phyloP scores from a whole-genome alignment of 2,888 invertebrate genomes.

The Halocaridina rubra region DNA sequence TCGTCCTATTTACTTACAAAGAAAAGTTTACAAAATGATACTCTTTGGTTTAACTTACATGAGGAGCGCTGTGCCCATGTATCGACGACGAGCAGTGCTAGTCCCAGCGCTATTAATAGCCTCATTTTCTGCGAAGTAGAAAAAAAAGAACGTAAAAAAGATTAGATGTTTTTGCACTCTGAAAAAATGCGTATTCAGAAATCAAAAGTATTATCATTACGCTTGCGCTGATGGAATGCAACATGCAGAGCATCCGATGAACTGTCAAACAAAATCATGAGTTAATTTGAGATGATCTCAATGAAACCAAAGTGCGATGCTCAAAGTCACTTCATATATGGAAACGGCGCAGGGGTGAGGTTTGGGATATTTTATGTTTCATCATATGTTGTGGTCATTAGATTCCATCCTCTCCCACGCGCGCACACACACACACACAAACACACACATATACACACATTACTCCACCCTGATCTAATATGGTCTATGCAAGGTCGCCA shows the following conservation, averaged over 20 bases:
- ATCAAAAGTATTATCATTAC: no score
- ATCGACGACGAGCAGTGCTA: neutral
- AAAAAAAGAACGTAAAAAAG: neutral
- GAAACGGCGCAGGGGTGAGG: neutral
- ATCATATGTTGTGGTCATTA: neutral
- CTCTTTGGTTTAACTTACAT: neutral
- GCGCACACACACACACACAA: no score
- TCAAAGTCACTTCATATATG: neutral
- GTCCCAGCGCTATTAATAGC: neutral
- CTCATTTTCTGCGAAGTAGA: neutral
- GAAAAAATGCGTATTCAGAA: no score
- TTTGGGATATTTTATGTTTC: neutral
- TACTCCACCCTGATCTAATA: neutral
- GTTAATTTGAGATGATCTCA: neutral
- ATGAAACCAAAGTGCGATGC: neutral
- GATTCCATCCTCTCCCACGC: neutral
- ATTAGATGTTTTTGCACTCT: no score
- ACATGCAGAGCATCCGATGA: no score
- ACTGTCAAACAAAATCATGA: neutral
- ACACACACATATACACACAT: no score
- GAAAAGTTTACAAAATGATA: neutral
- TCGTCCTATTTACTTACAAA: neutral
- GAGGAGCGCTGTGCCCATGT: slow-evolving; percentile 3
- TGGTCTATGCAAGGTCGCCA: neutral
- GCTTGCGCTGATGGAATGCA: no score